Percentiles rank a stretch among this genome's conserved stretches.
Evolutionary conservation across 1,140 invertebrate species (phyloP).

Genomic region (Macrobrachium rosenbergii): DNA sequence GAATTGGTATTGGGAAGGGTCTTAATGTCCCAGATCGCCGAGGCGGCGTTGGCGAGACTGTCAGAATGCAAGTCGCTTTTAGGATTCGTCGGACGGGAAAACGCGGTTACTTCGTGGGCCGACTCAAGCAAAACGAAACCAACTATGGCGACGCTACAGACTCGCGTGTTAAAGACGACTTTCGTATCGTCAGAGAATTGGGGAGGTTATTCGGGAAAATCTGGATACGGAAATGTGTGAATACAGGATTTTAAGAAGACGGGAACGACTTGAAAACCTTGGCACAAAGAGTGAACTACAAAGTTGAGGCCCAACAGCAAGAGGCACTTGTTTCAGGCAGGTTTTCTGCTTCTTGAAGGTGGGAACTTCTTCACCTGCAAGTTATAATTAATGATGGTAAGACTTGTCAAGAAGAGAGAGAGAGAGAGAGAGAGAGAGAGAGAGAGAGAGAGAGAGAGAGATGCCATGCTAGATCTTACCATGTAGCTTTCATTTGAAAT

Average conservation of each 20-base stretch:
- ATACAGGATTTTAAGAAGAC: neutral
- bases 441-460: neutral
- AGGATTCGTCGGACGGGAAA: constrained; percentile 46
- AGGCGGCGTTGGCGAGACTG: constrained; percentile 37
- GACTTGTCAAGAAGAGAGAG: neutral
- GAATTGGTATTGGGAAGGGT: neutral
- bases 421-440: neutral
- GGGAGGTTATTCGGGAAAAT: constrained; percentile 8
- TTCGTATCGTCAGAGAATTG: neutral
- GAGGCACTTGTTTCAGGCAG: too few relatives aligned
- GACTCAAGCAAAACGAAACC: constrained; percentile 37
- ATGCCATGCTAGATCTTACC: too few relatives aligned
- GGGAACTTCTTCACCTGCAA: neutral
- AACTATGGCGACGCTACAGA: constrained; percentile 32
- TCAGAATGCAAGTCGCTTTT: constrained; percentile 50
- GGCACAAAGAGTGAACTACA: too few relatives aligned
- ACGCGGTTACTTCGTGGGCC: constrained; percentile 51
- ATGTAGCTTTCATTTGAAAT: too few relatives aligned
- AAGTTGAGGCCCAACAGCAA: too few relatives aligned
- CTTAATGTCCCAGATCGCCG: neutral
- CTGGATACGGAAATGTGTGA: constrained; percentile 9
- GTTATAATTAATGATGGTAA: neutral
- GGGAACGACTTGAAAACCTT: too few relatives aligned
- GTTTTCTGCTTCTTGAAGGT: neutral
- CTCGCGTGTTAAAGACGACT: constrained; percentile 34